A percentile compares a stretch with the other conserved stretches of the same genome.
Conservation (phyloP, 2,113 vertebrate genomes). For the Piaya cayana region DNA sequence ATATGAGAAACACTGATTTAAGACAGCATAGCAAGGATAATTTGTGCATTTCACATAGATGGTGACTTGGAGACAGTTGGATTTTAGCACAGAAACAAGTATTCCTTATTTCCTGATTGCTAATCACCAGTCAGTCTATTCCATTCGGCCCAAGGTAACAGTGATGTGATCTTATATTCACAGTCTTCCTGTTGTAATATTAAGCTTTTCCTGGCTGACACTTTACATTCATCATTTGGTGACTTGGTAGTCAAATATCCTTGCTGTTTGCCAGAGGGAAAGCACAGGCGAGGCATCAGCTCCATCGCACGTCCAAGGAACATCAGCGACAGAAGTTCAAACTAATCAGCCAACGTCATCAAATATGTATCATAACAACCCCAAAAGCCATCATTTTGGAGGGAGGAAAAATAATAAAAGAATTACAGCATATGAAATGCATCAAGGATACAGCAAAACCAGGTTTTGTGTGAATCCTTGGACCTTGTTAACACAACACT, state of each 20-base stretch:
- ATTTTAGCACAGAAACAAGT: slow-evolving; percentile 25
- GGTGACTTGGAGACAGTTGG: background rate
- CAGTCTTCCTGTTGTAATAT: slow-evolving; percentile 43
- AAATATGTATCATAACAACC: background rate
- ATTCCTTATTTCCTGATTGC: slow-evolving; percentile 11
- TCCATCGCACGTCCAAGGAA: background rate
- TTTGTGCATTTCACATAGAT: background rate
- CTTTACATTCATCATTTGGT: slow-evolving; percentile 29
- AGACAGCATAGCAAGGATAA: background rate
- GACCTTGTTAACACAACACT: background rate
- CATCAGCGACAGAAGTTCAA: background rate
- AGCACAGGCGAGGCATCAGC: background rate
- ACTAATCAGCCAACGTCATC: background rate
- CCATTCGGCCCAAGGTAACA: slow-evolving; percentile 6
- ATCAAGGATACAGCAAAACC: background rate
- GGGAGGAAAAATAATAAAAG: background rate
- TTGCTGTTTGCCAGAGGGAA: slow-evolving; percentile 13
- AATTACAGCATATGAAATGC: background rate
- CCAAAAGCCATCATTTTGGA: background rate
- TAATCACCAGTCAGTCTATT: slow-evolving; percentile 62
- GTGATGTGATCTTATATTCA: slow-evolving; percentile 30
- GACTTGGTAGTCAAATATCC: background rate
- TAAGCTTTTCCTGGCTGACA: slow-evolving; percentile 35
- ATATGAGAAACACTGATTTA: background rate
- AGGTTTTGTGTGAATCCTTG: background rate